Evolutionary conservation across 2,797 vertebrate genomes (phyloP).

Genomic region (Alectoris magna): DNA sequence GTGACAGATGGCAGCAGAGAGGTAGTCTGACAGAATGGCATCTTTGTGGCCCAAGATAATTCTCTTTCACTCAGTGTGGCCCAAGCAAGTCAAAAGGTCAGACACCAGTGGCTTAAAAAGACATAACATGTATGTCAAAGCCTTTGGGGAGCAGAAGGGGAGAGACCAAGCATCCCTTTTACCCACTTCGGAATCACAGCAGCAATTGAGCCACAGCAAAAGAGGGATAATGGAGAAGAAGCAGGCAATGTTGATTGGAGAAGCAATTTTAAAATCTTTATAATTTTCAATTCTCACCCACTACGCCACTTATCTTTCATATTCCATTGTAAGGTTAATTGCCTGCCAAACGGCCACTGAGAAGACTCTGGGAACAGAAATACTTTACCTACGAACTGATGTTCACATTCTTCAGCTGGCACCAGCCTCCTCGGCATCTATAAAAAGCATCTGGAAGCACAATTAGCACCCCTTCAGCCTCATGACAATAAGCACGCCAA

Average conservation of each 20-base stretch:
- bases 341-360: slow-evolving; percentile 1
- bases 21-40: too few species aligned
- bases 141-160: rapidly evolving
- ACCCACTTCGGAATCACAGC: neutral
- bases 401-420: neutral
- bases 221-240: neutral
- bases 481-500: neutral
- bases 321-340: slow-evolving; percentile 41
- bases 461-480: neutral
- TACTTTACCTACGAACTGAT: neutral
- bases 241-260: rapidly evolving
- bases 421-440: neutral
- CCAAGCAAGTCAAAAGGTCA: too few species aligned
- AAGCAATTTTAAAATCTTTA: slow-evolving; percentile 23
- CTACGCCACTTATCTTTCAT: neutral
- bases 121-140: neutral
- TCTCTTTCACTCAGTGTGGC: too few species aligned
- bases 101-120: neutral
- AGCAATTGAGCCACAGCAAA: neutral
- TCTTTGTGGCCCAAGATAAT: too few species aligned
- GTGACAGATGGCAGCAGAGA: too few species aligned
- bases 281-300: neutral
- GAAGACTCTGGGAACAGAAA: neutral
- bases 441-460: neutral
- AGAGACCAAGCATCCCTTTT: neutral